phyloP scores from a whole-genome alignment of 2,113 vertebrate species.

The Brachionichthys hirsutus region DNA sequence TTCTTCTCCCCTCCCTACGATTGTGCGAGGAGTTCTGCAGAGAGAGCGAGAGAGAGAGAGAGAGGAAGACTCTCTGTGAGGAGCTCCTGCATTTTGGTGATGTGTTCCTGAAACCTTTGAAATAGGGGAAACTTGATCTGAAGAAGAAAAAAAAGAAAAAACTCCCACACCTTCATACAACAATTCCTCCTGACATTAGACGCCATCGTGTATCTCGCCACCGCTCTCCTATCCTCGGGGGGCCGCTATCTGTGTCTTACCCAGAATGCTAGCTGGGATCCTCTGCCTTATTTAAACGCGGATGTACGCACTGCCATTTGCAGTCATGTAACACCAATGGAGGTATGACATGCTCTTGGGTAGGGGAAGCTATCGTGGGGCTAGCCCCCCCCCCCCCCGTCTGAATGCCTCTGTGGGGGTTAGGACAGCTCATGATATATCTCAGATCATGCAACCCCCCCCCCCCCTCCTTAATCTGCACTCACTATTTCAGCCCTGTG shows the following conservation, averaged over 20 bases:
- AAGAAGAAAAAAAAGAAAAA: constrained; percentile 26
- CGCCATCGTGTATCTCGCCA: constrained; percentile 1
- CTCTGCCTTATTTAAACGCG: constrained; percentile 56
- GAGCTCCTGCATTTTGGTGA: constrained; percentile 37
- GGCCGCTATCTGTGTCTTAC: constrained; percentile 45
- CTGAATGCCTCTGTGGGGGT: constrained; percentile 32
- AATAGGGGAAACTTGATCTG: constrained; percentile 56
- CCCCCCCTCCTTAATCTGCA: constrained; percentile 37
- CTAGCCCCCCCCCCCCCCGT: constrained; percentile 33
- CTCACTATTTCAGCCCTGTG: constrained; percentile 37
- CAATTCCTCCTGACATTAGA: constrained; percentile 49
- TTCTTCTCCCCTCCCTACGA: constrained; percentile 57
- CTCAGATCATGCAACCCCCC: constrained; percentile 45
- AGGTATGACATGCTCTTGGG: constrained; percentile 49
- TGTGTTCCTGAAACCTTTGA: constrained; percentile 36
- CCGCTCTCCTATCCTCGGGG: constrained; percentile 32
- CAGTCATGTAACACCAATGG: constrained; percentile 52
- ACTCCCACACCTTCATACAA: constrained; percentile 57
- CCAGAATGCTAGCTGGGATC: constrained; percentile 48
- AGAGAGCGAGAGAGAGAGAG: constrained; percentile 22
- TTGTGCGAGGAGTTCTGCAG: constrained; percentile 70
- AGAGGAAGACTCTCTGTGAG: constrained; percentile 44
- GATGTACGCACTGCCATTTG: constrained; percentile 24
- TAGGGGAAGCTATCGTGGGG: constrained; percentile 16
- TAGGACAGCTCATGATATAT: constrained; percentile 51